phyloP scores from a whole-genome alignment of 2,888 invertebrate species.

The Cactoblastis cactorum region DNA sequence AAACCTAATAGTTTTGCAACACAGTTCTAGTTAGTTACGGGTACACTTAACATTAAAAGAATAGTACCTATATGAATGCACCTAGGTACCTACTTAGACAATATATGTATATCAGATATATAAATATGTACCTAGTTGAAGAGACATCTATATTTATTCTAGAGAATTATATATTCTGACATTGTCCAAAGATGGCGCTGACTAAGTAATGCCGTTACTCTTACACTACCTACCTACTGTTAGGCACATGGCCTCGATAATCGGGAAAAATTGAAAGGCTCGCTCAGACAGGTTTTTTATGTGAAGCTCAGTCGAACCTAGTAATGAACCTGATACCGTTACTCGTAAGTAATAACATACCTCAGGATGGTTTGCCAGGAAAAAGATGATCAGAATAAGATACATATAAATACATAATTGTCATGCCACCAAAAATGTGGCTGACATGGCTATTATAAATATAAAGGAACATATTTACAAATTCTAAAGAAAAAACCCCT shows the following conservation, averaged over 20 bases:
- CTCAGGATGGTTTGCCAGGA: background rate
- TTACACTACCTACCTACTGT: background rate
- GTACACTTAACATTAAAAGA: too few species aligned
- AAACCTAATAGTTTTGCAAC: too few species aligned
- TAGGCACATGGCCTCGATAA: conserved; percentile 1
- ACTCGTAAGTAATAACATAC: background rate
- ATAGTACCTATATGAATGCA: too few species aligned
- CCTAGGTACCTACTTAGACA: too few species aligned
- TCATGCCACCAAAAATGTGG: background rate
- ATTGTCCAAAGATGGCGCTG: background rate
- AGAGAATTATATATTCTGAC: background rate
- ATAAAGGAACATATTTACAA: conserved; percentile 65
- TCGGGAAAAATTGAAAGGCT: background rate
- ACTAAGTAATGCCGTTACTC: background rate
- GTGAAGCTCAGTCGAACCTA: background rate
- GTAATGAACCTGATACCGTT: background rate
- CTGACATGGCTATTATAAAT: conserved; percentile 22
- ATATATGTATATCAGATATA: background rate
- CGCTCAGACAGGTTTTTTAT: background rate
- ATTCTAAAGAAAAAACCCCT: conserved; percentile 74
- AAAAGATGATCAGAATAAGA: background rate
- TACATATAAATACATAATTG: background rate
- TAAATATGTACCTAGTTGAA: background rate
- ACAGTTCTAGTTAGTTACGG: too few species aligned
- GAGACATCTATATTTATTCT: background rate